phyloP scores from a whole-genome alignment of 2,888 invertebrate species.

The Fragum fragum region DNA sequence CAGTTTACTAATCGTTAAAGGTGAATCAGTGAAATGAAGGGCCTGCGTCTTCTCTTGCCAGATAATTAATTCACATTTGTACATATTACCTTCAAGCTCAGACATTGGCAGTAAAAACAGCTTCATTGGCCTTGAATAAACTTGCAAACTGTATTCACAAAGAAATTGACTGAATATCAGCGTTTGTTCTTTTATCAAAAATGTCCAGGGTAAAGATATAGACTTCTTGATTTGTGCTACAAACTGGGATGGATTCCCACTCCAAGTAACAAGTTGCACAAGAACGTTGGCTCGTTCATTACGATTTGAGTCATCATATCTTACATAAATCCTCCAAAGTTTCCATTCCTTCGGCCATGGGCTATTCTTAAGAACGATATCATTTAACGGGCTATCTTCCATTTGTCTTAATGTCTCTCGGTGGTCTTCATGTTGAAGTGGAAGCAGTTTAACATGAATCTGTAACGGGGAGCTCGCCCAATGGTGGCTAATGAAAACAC shows the following conservation, averaged over 20 bases:
- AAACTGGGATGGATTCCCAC: background rate
- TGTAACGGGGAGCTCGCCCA: background rate
- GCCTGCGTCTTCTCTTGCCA: too few species aligned
- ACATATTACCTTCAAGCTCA: too few species aligned
- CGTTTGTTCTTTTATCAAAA: background rate
- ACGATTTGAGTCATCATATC: background rate
- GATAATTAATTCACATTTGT: too few species aligned
- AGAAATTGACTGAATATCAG: too few species aligned
- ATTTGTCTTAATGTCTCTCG: background rate
- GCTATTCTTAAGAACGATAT: background rate
- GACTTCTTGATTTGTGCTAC: background rate
- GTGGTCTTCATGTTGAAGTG: background rate
- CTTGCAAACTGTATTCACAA: too few species aligned
- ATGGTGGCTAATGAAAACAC: background rate
- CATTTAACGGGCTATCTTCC: background rate
- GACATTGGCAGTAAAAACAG: too few species aligned
- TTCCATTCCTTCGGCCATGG: background rate
- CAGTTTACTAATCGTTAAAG: too few species aligned
- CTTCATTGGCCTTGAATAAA: too few species aligned
- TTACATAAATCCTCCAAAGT: background rate
- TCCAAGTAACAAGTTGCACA: background rate
- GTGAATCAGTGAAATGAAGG: too few species aligned
- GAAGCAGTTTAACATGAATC: background rate
- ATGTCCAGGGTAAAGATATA: background rate
- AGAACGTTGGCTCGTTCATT: background rate